phyloP scores from a whole-genome alignment of 37 sponge, comb jelly and placozoan genomes.

The Haliclona indistincta region DNA sequence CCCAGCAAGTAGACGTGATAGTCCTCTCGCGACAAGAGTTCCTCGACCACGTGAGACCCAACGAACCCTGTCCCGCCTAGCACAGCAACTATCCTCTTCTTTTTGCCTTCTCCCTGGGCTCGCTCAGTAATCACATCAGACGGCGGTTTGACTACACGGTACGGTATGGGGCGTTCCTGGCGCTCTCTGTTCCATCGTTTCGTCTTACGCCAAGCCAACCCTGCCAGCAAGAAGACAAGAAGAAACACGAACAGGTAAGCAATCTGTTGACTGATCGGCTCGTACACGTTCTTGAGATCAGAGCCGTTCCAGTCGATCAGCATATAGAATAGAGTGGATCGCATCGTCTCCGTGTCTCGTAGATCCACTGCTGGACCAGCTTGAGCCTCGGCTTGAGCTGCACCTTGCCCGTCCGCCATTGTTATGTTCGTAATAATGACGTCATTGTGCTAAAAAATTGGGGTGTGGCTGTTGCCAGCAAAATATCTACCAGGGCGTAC shows the following conservation, averaged over 20 bases:
- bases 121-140: conserved; percentile 24
- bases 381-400: neutral
- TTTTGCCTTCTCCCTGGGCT: no score
- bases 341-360: conserved; percentile 43
- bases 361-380: conserved; percentile 39
- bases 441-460: no score
- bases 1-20: conserved; percentile 71
- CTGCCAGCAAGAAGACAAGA: conserved; percentile 8
- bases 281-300: conserved; percentile 54
- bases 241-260: conserved; percentile 38
- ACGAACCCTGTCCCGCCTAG: conserved; percentile 73
- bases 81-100: conserved; percentile 67
- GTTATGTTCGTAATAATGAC: no score
- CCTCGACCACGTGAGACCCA: conserved; percentile 67
- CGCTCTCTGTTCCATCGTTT: neutral
- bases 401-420: neutral
- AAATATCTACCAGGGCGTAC: no score
- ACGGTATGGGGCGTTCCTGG: conserved; percentile 12
- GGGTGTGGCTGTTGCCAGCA: no score
- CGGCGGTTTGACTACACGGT: conserved; percentile 56
- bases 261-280: conserved; percentile 50
- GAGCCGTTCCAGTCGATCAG: conserved; percentile 66
- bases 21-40: conserved; percentile 30
- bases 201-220: conserved; percentile 9
- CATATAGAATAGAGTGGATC: conserved; percentile 39